These are phyloP conservation scores for Zaprionus ghesquierei DNA, from an alignment of 1,140 invertebrate genomes.

Conservation along the genomic window DNA sequence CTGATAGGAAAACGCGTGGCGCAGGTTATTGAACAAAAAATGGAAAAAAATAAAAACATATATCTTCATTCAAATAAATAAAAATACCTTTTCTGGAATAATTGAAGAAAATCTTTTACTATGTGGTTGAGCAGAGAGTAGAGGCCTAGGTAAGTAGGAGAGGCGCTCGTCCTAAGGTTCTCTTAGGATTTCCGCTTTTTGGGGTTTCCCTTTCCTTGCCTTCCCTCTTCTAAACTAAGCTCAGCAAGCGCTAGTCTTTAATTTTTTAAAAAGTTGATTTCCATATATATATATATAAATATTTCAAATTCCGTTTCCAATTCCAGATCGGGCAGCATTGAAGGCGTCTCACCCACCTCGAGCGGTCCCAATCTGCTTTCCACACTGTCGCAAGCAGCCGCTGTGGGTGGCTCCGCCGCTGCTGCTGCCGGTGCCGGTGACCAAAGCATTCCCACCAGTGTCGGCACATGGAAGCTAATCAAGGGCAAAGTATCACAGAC, in stretches of 20 bases:
- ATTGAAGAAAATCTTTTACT: slow-evolving; percentile 27
- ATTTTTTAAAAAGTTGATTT: too few species aligned
- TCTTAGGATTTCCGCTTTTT: neutral
- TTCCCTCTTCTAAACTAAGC: too few species aligned
- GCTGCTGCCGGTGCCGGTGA: slow-evolving; percentile 13
- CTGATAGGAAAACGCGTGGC: slow-evolving; percentile 31
- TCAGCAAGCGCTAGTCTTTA: too few species aligned
- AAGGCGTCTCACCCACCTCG: slow-evolving; percentile 66
- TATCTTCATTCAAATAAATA: slow-evolving; percentile 81
- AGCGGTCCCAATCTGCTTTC: slow-evolving; percentile 64
- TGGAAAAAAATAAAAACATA: slow-evolving; percentile 64
- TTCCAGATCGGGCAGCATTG: slow-evolving; percentile 75
- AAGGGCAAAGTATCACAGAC: slow-evolving; percentile 82
- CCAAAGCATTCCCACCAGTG: slow-evolving; percentile 15
- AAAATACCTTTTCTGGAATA: slow-evolving; percentile 79
- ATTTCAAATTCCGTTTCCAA: slow-evolving; percentile 18
- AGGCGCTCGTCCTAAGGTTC: too few species aligned
- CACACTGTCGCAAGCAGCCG: slow-evolving; percentile 37
- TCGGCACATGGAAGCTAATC: slow-evolving; percentile 80
- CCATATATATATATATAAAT: neutral
- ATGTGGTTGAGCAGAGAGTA: too few species aligned
- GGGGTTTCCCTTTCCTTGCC: too few species aligned
- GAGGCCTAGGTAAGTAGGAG: too few species aligned
- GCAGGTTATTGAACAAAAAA: slow-evolving; percentile 66
- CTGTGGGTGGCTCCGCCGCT: slow-evolving; percentile 30